phyloP scores from a whole-genome alignment of 2,797 vertebrate genomes.

The Prionace glauca region DNA sequence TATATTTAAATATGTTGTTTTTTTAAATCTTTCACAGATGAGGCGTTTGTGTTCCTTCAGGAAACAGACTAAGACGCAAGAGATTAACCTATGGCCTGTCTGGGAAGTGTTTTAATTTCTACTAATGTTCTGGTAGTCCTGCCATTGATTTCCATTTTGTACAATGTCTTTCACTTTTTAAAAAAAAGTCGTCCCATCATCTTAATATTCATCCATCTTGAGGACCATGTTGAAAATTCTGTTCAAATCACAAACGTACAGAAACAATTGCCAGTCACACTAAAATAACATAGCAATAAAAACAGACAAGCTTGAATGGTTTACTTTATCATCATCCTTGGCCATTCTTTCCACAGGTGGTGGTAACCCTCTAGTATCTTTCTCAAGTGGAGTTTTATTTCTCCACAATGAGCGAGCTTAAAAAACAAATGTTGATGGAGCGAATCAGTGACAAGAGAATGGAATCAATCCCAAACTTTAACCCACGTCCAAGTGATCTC shows the following conservation, averaged over 20 bases:
- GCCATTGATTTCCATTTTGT: not conserved
- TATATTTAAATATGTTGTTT: not conserved
- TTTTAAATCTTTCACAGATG: not conserved
- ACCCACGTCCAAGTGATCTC: not conserved
- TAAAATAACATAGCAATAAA: not conserved
- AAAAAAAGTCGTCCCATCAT: not conserved
- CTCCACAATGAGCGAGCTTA: not conserved
- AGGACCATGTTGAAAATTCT: not conserved
- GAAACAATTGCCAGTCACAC: not conserved
- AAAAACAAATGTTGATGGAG: not conserved
- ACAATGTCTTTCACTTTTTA: not conserved
- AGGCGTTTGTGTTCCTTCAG: not conserved
- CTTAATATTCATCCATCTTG: not conserved
- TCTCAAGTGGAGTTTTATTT: not conserved
- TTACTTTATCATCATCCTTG: not conserved
- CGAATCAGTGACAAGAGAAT: not conserved
- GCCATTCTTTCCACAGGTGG: not conserved
- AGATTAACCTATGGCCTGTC: slow-evolving; percentile 4
- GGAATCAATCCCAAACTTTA: not conserved
- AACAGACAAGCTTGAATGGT: not conserved
- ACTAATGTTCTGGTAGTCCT: not conserved
- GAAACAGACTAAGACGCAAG: not conserved
- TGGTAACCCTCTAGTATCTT: not conserved
- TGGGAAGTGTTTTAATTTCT: not conserved
- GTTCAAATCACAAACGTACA: not conserved